phyloP scores from a whole-genome alignment of 2,888 invertebrate genomes.

The Mythimna vitellina region DNA sequence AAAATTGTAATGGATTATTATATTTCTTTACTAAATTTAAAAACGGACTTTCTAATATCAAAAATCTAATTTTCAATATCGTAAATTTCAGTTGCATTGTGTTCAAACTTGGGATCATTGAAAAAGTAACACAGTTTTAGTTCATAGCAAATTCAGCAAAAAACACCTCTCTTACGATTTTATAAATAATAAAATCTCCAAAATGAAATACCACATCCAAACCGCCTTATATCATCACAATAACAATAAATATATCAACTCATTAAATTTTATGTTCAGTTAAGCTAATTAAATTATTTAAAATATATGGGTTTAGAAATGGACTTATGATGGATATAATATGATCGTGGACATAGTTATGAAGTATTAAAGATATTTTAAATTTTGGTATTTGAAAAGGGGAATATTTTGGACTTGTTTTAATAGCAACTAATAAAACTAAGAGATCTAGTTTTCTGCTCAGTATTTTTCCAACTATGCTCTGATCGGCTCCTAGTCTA shows the following conservation, averaged over 20 bases:
- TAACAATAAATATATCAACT: conserved; percentile 64
- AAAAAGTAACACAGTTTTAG: background rate
- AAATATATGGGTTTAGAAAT: conserved; percentile 51
- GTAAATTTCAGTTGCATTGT: too few species aligned
- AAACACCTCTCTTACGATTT: background rate
- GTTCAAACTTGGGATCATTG: background rate
- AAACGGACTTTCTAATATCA: background rate
- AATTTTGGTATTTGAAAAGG: conserved; percentile 6
- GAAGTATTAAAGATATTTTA: conserved; percentile 30
- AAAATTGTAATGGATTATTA: background rate
- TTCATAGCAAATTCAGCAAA: background rate
- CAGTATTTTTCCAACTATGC: background rate
- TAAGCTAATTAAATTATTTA: conserved; percentile 60
- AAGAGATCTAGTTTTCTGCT: background rate
- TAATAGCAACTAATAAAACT: background rate
- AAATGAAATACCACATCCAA: conserved; percentile 9
- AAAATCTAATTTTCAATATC: background rate
- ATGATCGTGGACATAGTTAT: conserved; percentile 23
- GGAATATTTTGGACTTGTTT: background rate
- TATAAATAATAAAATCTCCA: conserved; percentile 2
- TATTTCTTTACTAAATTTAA: background rate
- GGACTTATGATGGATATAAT: conserved; percentile 46
- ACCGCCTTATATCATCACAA: conserved; percentile 40
- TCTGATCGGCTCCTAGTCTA: background rate
- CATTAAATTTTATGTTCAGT: conserved; percentile 59